phyloP scores from a whole-genome alignment of 2,113 vertebrate species.

The Muntiacus muntjak region DNA sequence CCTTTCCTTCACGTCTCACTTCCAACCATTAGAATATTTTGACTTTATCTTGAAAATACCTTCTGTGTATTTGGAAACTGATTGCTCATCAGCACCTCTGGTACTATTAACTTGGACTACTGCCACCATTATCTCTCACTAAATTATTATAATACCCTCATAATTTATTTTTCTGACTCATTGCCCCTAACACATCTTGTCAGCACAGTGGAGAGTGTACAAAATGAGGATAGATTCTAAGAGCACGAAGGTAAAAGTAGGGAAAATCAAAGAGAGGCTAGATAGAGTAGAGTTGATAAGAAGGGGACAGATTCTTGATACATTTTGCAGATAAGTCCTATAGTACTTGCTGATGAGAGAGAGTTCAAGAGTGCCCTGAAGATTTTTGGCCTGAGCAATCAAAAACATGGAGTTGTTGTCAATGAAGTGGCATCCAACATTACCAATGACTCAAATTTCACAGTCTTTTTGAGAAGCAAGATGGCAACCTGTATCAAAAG shows the following conservation, averaged over 20 bases:
- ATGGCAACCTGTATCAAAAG: neutral
- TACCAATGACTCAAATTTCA: neutral
- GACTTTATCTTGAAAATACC: neutral
- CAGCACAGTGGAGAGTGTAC: neutral
- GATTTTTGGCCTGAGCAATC: neutral
- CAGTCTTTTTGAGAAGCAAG: neutral
- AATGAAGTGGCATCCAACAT: neutral
- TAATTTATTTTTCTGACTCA: neutral
- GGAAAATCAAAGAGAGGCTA: neutral
- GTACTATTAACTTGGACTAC: neutral
- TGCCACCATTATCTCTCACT: neutral
- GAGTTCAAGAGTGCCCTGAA: neutral
- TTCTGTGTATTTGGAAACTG: neutral
- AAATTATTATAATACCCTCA: neutral
- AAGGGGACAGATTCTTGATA: neutral
- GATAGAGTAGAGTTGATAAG: neutral
- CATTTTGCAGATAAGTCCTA: neutral
- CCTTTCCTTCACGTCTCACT: neutral
- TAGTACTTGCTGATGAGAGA: slow-evolving; percentile 9
- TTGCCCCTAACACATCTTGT: neutral
- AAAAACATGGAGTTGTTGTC: neutral
- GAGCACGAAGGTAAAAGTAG: neutral
- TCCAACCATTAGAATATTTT: neutral
- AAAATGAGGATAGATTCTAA: neutral
- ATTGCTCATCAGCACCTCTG: neutral